Conservation (phyloP, 2,888 invertebrate species). For the Amorpha juglandis region DNA sequence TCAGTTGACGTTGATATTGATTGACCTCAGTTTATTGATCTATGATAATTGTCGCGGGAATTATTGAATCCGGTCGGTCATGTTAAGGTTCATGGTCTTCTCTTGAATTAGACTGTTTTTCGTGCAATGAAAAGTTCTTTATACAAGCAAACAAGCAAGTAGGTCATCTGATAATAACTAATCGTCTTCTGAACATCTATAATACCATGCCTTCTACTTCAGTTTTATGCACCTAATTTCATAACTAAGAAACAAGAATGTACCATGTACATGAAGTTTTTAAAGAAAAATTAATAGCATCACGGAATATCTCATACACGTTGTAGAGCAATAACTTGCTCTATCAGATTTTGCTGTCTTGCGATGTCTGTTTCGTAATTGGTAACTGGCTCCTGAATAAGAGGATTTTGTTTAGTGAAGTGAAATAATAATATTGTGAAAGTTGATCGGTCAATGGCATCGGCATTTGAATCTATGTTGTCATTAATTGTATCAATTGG, state of each 20-base stretch:
- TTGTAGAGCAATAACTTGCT: too few species aligned
- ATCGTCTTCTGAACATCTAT: background rate
- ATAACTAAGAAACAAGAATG: too few species aligned
- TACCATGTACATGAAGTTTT: too few species aligned
- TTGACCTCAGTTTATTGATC: background rate
- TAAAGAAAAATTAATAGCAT: too few species aligned
- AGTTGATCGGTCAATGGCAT: constrained; percentile 55
- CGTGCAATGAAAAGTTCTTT: background rate
- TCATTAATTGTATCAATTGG: constrained; percentile 62
- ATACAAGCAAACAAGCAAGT: too few species aligned
- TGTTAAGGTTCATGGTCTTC: background rate
- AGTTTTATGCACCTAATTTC: too few species aligned
- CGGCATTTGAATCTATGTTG: constrained; percentile 42
- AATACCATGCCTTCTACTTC: too few species aligned
- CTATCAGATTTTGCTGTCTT: too few species aligned
- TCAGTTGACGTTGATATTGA: background rate
- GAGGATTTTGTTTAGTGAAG: background rate
- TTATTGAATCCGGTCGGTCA: background rate
- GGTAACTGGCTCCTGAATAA: background rate
- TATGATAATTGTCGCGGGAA: background rate
- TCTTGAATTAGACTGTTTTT: background rate
- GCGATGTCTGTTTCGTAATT: too few species aligned
- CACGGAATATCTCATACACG: too few species aligned
- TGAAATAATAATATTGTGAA: constrained; percentile 37
- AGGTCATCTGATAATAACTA: background rate